Evolutionary conservation across 2,888 invertebrate species (phyloP).

Genomic region (Chrysotoxum bicinctum): DNA sequence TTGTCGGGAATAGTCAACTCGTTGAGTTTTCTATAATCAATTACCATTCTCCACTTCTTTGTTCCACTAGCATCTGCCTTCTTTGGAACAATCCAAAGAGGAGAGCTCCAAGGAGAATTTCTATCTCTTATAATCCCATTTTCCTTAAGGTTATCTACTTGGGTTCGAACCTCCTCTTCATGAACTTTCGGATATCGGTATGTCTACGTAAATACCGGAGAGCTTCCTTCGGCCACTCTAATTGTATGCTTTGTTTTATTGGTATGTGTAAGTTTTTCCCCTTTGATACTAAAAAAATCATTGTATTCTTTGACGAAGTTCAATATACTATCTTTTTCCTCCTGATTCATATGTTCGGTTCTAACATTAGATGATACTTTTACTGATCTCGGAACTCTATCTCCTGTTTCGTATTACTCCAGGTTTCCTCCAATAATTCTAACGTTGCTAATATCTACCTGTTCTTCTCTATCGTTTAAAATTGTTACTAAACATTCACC

Average conservation of each 20-base stretch:
- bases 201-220: background rate
- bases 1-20: conserved; percentile 31
- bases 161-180: background rate
- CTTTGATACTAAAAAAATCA: background rate
- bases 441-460: too few relatives aligned
- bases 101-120: background rate
- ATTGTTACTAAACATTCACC: too few relatives aligned
- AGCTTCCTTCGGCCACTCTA: background rate
- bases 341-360: background rate
- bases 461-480: too few relatives aligned
- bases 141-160: background rate
- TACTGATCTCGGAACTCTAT: too few relatives aligned
- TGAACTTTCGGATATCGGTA: background rate
- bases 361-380: too few relatives aligned
- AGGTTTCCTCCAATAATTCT: too few relatives aligned
- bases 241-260: background rate
- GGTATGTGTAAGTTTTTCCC: background rate
- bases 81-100: background rate
- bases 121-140: background rate
- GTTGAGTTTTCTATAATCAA: conserved; percentile 30
- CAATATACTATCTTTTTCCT: too few relatives aligned
- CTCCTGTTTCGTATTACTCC: too few relatives aligned
- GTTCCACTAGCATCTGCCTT: conserved; percentile 13
- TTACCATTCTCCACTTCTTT: conserved; percentile 24
- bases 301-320: background rate